Evolutionary conservation across 2,113 vertebrate species (phyloP), one percentile per base, ranked within the genome.

Genomic region (Beaufortia kweichowensis): DNA sequence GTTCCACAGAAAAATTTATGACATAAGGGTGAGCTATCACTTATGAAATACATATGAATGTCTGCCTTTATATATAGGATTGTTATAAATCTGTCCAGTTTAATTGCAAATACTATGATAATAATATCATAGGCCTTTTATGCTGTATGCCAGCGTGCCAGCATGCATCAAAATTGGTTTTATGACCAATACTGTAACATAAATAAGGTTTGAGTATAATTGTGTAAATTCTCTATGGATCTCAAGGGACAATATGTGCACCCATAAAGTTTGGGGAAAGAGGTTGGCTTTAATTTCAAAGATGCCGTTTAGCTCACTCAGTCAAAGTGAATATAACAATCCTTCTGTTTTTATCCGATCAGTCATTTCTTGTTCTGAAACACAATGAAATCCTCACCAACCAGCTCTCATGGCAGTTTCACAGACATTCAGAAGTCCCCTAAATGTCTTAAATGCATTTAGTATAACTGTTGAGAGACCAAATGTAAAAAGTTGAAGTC

Each of bases 371-470:
- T 29, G 35, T 73, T 60, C 39, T 29, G 21, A 48, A 11, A 73
- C 29, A 61, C 70, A 73, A 5, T 26, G 12, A 72, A 57, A 72
- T 53, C 24, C 69, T 72, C 69, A 72, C 31, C 70, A 46, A 29
- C 39, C 68, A 57, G 33, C 33, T 59, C 53, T 35, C 33, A 55
- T 59, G 68, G 55, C 35, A 73, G 26, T 61, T 73, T 73, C 35
- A 57, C 70, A 73, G 21, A 61, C 56, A 1, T 60, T 73, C 56
- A 73, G 39, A 73, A 73, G 70, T 61, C 56, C 26, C 57, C 56
- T 75, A 75, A 80, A 80, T 75, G 78, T 79, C 78, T 68, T 43
- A 17, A 75, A 31, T 80, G 72, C 78, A 63, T 63, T 75, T 59
- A 68, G 63, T 69, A 71, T 80, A 55, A 68, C 55, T 75, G 63